Conservation (phyloP, 1,140 invertebrate species). For the Sarcophaga peregrina region DNA sequence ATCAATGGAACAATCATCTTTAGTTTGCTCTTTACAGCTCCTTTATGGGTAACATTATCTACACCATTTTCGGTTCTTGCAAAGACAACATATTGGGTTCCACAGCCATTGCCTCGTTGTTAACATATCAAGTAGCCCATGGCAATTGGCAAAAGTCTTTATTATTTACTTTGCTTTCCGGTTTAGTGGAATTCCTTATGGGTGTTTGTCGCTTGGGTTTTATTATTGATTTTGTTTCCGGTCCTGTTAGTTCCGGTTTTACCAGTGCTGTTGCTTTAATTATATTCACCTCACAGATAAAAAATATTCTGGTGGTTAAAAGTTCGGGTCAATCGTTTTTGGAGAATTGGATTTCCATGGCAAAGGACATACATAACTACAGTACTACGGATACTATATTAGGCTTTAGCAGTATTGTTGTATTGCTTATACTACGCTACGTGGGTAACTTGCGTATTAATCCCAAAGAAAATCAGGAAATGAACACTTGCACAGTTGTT, state of each 20-base stretch:
- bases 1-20: constrained; percentile 37
- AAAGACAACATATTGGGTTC: constrained; percentile 88
- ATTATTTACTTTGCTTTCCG: constrained; percentile 80
- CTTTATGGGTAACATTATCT: constrained; percentile 88
- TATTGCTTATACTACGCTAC: constrained; percentile 77
- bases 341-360: constrained; percentile 75
- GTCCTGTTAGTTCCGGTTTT: constrained; percentile 89
- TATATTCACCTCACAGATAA: constrained; percentile 87
- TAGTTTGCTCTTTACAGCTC: constrained; percentile 87
- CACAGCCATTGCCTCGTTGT: constrained; percentile 82
- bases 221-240: constrained; percentile 90
- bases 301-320: constrained; percentile 80
- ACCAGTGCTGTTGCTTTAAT: constrained; percentile 91
- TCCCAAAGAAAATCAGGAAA: constrained; percentile 67
- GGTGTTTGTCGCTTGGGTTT: constrained; percentile 87
- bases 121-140: constrained; percentile 79
- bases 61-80: constrained; percentile 88
- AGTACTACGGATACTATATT: constrained; percentile 75
- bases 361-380: constrained; percentile 71
- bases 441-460: constrained; percentile 69
- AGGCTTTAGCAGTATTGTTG: constrained; percentile 74
- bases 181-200: constrained; percentile 83
- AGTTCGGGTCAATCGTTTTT: constrained; percentile 78
- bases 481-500: constrained; percentile 65
- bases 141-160: constrained; percentile 79